Evolutionary conservation across 2,113 vertebrate species (phyloP).

Genomic region (Phoenicopterus ruber): DNA sequence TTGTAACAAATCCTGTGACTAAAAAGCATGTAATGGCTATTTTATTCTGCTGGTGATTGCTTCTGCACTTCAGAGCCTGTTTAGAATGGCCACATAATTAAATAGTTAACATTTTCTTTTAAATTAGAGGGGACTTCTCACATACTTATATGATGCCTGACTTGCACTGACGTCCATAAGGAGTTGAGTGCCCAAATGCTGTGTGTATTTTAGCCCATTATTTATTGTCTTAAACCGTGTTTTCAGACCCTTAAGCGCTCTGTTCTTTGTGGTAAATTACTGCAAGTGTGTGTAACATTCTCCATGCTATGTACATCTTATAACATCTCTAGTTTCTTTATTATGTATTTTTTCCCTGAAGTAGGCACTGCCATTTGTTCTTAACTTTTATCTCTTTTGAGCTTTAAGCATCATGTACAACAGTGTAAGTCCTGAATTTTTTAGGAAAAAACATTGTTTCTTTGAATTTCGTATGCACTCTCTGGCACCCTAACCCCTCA

Average conservation of each 20-base stretch:
- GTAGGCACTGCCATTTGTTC: not conserved
- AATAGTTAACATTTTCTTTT: not conserved
- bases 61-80: not conserved
- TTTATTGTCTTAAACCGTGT: not conserved
- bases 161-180: not conserved
- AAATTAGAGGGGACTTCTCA: not conserved
- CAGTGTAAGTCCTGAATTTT: not conserved
- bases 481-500: not conserved
- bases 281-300: not conserved
- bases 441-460: not conserved
- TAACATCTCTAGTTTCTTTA: not conserved
- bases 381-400: not conserved
- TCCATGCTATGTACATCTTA: not conserved
- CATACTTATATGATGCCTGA: not conserved
- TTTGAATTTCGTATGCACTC: not conserved
- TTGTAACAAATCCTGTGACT: slow-evolving; percentile 14
- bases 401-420: not conserved
- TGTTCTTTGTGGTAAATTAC: not conserved
- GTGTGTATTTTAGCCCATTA: not conserved
- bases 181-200: not conserved
- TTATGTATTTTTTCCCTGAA: not conserved
- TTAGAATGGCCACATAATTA: not conserved
- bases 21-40: slow-evolving; percentile 1
- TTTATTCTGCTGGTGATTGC: not conserved
- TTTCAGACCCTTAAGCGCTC: not conserved